Evolutionary conservation across 2,113 vertebrate genomes (phyloP).

Genomic region (Cnemophilus loriae): DNA sequence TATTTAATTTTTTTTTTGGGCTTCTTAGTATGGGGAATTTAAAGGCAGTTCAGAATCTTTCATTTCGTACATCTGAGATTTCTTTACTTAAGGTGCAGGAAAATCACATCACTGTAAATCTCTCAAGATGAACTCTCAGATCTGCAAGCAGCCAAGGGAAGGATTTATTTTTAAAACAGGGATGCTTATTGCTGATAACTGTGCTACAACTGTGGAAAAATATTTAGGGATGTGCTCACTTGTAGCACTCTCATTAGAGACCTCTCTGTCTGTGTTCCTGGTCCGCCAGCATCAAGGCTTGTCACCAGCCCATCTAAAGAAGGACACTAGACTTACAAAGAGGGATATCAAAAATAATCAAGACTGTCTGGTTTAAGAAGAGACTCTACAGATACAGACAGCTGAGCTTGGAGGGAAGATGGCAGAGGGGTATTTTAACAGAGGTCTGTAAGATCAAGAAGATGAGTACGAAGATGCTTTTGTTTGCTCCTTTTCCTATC

Average conservation of each 20-base stretch:
- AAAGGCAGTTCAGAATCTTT: not conserved
- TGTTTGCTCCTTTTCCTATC: not conserved
- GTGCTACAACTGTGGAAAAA: not conserved
- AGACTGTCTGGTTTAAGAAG: not conserved
- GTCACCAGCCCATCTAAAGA: not conserved
- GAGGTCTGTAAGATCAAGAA: not conserved
- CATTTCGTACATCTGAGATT: not conserved
- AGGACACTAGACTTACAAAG: not conserved
- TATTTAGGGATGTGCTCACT: not conserved
- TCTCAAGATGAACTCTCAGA: not conserved
- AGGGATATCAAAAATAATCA: not conserved
- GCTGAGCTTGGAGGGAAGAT: not conserved
- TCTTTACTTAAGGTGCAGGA: not conserved
- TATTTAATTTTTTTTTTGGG: not conserved
- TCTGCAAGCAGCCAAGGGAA: not conserved
- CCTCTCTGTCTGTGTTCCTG: not conserved
- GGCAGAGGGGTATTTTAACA: not conserved
- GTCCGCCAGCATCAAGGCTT: not conserved
- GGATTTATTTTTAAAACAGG: not conserved
- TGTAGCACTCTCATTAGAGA: not conserved
- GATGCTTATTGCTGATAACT: not conserved
- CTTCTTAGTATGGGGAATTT: not conserved
- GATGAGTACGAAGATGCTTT: not conserved
- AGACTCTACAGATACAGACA: not conserved
- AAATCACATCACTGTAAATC: not conserved